Percentiles rank a stretch among this genome's conserved stretches.
These are phyloP conservation scores for Trinectes maculatus DNA, from an alignment of 2,113 vertebrate species.

Conservation along the genomic window DNA sequence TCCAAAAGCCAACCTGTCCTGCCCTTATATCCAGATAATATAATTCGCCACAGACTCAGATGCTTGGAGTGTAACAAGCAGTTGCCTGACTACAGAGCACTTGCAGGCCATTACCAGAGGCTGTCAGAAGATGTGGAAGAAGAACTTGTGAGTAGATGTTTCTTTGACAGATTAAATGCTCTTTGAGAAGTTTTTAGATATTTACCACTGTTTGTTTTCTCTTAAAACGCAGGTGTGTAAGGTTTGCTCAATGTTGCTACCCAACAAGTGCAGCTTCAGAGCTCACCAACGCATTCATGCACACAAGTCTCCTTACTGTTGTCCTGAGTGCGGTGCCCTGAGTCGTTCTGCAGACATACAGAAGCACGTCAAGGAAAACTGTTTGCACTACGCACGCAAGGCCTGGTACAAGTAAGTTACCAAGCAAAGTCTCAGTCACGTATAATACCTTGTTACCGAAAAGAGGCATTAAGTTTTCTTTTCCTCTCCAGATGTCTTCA, in stretches of 20 bases:
- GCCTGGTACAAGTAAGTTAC: slow-evolving; percentile 90
- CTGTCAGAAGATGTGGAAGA: slow-evolving; percentile 87
- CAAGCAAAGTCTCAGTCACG: neutral
- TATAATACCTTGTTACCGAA: neutral
- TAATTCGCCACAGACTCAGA: slow-evolving; percentile 86
- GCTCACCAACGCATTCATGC: slow-evolving; percentile 93
- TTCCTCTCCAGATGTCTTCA: slow-evolving; percentile 89
- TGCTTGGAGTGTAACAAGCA: slow-evolving; percentile 95
- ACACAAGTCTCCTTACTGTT: slow-evolving; percentile 95
- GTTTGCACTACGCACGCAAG: slow-evolving; percentile 95
- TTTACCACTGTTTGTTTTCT: neutral
- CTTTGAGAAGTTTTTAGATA: neutral
- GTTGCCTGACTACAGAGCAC: slow-evolving; percentile 85
- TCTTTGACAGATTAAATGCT: neutral
- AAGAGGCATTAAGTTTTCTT: neutral
- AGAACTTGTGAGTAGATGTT: slow-evolving; percentile 87
- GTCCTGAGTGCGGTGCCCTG: slow-evolving; percentile 92
- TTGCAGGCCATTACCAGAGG: slow-evolving; percentile 95
- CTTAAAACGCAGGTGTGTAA: slow-evolving; percentile 85
- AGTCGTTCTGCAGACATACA: slow-evolving; percentile 93
- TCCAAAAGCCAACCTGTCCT: slow-evolving; percentile 80
- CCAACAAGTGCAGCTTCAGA: slow-evolving; percentile 94
- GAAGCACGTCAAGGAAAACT: slow-evolving; percentile 96
- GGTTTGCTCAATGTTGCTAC: slow-evolving; percentile 94
- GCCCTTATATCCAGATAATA: slow-evolving; percentile 88